These are phyloP conservation scores for Eunapius fragilis DNA, from an alignment of 37 sponge, comb jelly and placozoan genomes.

Conservation along the genomic window DNA sequence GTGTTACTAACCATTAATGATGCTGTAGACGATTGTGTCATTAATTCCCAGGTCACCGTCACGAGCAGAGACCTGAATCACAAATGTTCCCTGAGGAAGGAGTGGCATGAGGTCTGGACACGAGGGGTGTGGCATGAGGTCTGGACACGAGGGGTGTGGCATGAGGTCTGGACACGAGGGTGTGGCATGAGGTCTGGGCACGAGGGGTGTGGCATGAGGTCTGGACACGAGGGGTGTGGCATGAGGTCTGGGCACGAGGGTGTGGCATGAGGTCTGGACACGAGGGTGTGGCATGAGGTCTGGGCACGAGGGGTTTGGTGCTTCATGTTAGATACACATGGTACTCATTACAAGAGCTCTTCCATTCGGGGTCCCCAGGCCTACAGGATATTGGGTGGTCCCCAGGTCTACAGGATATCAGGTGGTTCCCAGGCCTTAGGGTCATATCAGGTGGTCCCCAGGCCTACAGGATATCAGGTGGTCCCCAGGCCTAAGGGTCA, in stretches of 20 bases:
- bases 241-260: neutral
- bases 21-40: conserved; percentile 31
- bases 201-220: neutral
- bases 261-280: neutral
- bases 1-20: conserved; percentile 21
- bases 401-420: too few species aligned
- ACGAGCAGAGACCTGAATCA: conserved; percentile 29
- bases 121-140: too few species aligned
- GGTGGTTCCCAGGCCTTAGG: too few species aligned
- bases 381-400: too few species aligned
- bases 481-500: neutral
- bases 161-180: neutral
- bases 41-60: conserved; percentile 50
- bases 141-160: neutral
- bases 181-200: neutral
- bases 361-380: too few species aligned
- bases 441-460: too few species aligned
- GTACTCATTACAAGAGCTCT: too few species aligned
- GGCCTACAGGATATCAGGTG: neutral
- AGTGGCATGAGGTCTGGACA: neutral
- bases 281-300: neutral
- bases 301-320: too few species aligned
- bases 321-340: too few species aligned
- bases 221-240: too few species aligned
- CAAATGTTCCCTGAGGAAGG: conserved; percentile 26